Evolutionary conservation across 2,888 invertebrate species (phyloP).

Genomic region (Diplazon laetatorius): DNA sequence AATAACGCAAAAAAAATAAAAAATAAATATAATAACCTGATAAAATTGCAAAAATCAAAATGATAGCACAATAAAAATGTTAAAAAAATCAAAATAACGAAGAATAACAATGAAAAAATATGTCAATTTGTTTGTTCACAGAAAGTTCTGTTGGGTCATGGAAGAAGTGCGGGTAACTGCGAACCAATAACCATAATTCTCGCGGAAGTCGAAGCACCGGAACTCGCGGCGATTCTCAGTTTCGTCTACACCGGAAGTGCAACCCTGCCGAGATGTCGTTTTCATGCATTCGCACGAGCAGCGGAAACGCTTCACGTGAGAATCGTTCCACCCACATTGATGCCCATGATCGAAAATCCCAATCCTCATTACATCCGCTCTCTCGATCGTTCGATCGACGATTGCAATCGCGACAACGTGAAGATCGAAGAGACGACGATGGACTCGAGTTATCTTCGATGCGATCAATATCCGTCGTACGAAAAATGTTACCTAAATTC

Average conservation of each 20-base stretch:
- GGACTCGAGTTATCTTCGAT: conserved; percentile 70
- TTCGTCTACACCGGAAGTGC: conserved; percentile 89
- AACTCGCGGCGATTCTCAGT: conserved; percentile 86
- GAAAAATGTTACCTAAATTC: conserved; percentile 61
- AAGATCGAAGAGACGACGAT: conserved; percentile 69
- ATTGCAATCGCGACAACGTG: conserved; percentile 71
- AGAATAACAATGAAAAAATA: neutral
- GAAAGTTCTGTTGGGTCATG: conserved; percentile 78
- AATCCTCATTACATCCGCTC: conserved; percentile 41
- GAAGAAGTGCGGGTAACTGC: conserved; percentile 70
- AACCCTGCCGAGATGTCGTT: conserved; percentile 84
- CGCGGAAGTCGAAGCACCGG: conserved; percentile 86
- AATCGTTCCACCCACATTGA: conserved; percentile 70
- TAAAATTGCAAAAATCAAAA: no score
- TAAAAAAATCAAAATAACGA: no score
- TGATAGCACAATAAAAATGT: no score
- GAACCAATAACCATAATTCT: conserved; percentile 87
- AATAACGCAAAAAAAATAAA: no score
- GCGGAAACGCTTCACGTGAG: conserved; percentile 80
- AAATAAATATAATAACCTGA: no score
- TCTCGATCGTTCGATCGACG: neutral
- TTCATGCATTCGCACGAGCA: conserved; percentile 85
- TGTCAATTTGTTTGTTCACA: conserved; percentile 67
- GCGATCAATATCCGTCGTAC: conserved; percentile 73
- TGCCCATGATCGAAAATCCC: neutral